Evolutionary conservation across 2,888 invertebrate species (phyloP).

Genomic region (Ganaspis brasiliensis): DNA sequence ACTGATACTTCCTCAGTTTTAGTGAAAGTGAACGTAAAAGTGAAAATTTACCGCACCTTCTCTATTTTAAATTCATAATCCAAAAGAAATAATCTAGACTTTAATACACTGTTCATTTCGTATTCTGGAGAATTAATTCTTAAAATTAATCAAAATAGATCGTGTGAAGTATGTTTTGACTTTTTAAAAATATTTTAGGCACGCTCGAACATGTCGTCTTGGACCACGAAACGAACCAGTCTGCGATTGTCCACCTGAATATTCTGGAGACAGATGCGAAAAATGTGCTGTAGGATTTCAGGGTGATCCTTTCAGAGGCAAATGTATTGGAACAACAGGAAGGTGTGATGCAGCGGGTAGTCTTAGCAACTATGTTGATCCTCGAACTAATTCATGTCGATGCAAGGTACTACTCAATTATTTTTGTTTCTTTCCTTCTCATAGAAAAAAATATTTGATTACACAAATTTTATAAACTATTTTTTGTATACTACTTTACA

Average conservation of each 20-base stretch:
- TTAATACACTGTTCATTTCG: too few species aligned
- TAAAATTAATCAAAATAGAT: too few species aligned
- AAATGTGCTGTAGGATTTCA: conserved; percentile 89
- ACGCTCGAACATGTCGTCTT: conserved; percentile 89
- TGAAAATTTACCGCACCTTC: too few species aligned
- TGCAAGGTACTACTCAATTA: conserved; percentile 85
- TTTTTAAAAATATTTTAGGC: conserved; percentile 81
- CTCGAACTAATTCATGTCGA: conserved; percentile 83
- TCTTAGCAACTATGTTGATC: conserved; percentile 80
- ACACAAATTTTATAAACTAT: too few species aligned
- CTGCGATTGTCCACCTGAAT: conserved; percentile 92
- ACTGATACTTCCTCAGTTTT: too few species aligned
- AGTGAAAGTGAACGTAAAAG: too few species aligned
- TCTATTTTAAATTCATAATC: too few species aligned
- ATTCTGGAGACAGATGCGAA: conserved; percentile 89
- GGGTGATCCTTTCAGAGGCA: conserved; percentile 90
- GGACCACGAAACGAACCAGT: conserved; percentile 87
- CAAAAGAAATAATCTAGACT: too few species aligned
- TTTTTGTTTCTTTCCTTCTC: conserved; percentile 5
- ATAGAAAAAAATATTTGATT: too few species aligned
- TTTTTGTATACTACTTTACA: too few species aligned
- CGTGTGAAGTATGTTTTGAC: too few species aligned
- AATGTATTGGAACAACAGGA: conserved; percentile 84
- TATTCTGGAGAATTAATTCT: too few species aligned
- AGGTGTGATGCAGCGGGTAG: conserved; percentile 90